These are phyloP conservation scores for Lepus townsendii DNA, from an alignment of 2,797 vertebrate species.

Conservation along the genomic window DNA sequence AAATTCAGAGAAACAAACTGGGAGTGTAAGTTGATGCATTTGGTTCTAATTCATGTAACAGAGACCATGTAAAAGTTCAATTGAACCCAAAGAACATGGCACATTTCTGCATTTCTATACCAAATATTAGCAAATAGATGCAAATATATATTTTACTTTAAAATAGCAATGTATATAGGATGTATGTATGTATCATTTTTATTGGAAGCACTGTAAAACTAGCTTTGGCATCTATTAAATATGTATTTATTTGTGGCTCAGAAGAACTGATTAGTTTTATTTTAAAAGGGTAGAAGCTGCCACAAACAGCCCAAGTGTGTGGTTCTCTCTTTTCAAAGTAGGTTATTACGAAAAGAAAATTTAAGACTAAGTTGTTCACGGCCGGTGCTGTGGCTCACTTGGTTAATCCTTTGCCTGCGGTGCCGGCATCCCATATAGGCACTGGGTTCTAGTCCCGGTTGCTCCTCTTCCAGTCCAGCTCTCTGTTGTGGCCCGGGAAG, in stretches of 20 bases:
- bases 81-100: neutral
- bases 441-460: too few species aligned
- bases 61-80: neutral
- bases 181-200: neutral
- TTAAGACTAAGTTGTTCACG: neutral
- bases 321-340: neutral
- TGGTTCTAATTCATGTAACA: neutral
- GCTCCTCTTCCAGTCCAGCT: too few species aligned
- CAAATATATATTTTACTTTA: neutral
- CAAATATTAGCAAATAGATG: constrained; percentile 30
- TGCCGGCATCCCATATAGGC: too few species aligned
- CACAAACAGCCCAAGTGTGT: neutral
- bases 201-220: neutral
- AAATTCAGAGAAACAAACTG: neutral
- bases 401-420: too few species aligned
- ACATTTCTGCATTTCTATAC: neutral
- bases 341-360: neutral
- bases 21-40: neutral
- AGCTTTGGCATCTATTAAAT: neutral
- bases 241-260: neutral
- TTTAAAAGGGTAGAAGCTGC: neutral
- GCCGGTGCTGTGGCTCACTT: too few species aligned
- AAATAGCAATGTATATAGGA: neutral
- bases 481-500: too few species aligned
- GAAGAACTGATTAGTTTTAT: neutral